Conservation (phyloP, 92 coral and sea anemone genomes). For the Epizoanthus stellaris region DNA sequence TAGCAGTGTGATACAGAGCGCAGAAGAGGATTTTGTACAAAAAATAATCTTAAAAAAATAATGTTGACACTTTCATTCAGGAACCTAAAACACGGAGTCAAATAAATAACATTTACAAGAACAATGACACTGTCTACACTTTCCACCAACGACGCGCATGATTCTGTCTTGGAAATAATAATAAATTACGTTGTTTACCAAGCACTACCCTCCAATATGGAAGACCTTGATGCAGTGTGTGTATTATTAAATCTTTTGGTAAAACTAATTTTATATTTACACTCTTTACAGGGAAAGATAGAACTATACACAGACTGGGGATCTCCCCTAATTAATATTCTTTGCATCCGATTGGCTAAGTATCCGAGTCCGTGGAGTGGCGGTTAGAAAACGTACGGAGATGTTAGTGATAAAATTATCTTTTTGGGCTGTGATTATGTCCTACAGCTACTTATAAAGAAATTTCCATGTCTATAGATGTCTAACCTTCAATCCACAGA, state of each 20-base stretch:
- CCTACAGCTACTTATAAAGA: too few species aligned
- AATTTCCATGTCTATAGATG: too few species aligned
- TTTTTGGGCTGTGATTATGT: too few species aligned
- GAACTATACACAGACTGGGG: neutral
- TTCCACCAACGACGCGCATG: neutral
- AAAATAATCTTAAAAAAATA: neutral
- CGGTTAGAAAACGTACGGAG: too few species aligned
- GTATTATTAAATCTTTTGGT: neutral
- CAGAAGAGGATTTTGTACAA: neutral
- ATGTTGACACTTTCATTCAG: neutral
- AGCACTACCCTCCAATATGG: slow-evolving; percentile 10
- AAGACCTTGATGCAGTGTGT: neutral
- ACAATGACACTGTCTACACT: neutral
- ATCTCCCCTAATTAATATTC: too few species aligned
- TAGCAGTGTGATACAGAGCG: neutral
- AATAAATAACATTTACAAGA: neutral
- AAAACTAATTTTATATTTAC: neutral
- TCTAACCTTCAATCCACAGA: too few species aligned
- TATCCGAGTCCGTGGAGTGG: too few species aligned
- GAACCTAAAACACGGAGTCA: neutral
- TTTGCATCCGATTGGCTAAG: too few species aligned
- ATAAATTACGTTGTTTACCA: neutral
- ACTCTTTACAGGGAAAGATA: neutral
- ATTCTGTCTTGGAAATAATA: neutral
- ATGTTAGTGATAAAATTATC: too few species aligned